Evolutionary conservation across 2,797 vertebrate genomes (phyloP), one percentile per base, ranked within the genome.

Genomic region (Telmatherina bonti): DNA sequence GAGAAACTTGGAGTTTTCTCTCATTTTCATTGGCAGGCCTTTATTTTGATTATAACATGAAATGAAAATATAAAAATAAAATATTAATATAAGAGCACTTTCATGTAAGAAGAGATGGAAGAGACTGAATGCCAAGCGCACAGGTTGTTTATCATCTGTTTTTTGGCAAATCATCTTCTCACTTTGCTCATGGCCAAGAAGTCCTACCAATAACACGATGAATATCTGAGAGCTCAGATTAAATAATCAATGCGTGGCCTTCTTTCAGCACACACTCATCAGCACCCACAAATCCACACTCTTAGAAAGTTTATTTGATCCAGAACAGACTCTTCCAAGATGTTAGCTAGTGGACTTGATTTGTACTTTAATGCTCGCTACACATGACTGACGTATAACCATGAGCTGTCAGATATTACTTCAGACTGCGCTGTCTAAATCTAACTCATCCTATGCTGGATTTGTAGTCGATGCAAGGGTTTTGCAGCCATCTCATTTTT

Each of bases 351-450:
- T 27, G 16, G 24, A 49, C 35, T 56, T 27, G 20, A 30, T 16
- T 33, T 33, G 20, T 16, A 43, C 26, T 36, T 75, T 62, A 66
- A 60, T 47, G 33, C 67, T 70, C 53, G 64, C 61, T 30, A 51
- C 38, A 59, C 55, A 41, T 64, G 52, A 29, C 24, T 33, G 18
- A 57, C 66, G 36, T 10, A 16, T 49, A 24, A 24, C 3, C n/a
- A 47, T 65, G 55, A 77, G 67, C 67, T 45, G 2, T 51, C 24
- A 20, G 57, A 60, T 18, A 76, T 67, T 20, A 53, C 65, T 38
- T 35, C 26, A 59, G 5, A 6, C 4, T 29, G 16, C 31, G 3
- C 13, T 24, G 16, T n/a, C 12, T 27, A 31, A 63, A 52, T 60
- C 62, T 56, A 35, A 52, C 33, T 29, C 24, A 45, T 68, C 31